Evolutionary conservation across 2,113 vertebrate genomes (phyloP).

Genomic region (Stictonetta naevosa): DNA sequence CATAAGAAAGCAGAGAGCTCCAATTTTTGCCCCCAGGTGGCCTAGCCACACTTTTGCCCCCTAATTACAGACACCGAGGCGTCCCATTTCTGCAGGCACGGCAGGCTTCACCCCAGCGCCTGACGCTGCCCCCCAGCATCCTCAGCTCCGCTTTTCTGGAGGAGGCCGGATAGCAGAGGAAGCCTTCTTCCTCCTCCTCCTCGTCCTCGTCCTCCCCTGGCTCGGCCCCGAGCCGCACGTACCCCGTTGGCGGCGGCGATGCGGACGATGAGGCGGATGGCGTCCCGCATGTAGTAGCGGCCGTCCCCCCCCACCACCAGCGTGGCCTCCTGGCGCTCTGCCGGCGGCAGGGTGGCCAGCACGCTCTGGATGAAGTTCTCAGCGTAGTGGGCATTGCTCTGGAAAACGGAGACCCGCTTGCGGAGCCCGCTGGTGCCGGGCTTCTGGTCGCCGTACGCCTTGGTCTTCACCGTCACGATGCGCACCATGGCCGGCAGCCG

Average conservation of each 20-base stretch:
- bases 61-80: background rate
- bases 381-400: constrained; percentile 89
- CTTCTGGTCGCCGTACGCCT: constrained; percentile 93
- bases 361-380: constrained; percentile 98
- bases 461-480: constrained; percentile 84
- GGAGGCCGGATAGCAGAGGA: background rate
- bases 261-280: constrained; percentile 92
- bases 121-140: background rate
- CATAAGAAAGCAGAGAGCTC: background rate
- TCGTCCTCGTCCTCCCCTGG: no score
- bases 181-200: background rate
- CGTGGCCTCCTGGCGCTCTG: constrained; percentile 81
- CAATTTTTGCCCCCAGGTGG: background rate
- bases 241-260: constrained; percentile 97
- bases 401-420: constrained; percentile 93
- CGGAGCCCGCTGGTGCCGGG: constrained; percentile 96
- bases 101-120: background rate
- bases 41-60: background rate
- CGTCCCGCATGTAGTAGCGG: constrained; percentile 93
- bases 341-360: constrained; percentile 84
- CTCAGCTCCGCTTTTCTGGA: background rate
- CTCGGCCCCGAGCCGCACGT: constrained; percentile 36
- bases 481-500: constrained; percentile 79
- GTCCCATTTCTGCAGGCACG: background rate
- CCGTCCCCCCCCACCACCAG: constrained; percentile 96